These are phyloP conservation scores for Trematomus bernacchii DNA, from an alignment of 2,797 vertebrate species.

Conservation along the genomic window DNA sequence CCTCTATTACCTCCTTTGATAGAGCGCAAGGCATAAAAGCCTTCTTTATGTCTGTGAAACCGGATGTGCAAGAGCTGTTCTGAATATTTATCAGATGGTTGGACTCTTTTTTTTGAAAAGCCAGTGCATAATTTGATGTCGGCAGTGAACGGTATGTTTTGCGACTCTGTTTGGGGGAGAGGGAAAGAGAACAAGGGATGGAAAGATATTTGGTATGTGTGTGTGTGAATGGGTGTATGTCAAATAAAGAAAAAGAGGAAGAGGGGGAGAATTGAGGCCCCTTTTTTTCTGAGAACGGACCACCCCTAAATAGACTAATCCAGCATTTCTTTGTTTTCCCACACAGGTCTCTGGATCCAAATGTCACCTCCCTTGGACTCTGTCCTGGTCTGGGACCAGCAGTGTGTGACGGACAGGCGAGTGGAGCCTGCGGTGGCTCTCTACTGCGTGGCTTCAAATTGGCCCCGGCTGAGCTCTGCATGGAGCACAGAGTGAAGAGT, in stretches of 20 bases:
- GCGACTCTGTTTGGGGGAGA: slow-evolving; percentile 44
- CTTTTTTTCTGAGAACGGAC: slow-evolving; percentile 48
- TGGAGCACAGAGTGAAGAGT: slow-evolving; percentile 78
- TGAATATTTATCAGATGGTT: slow-evolving; percentile 84
- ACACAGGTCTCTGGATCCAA: slow-evolving; percentile 85
- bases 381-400: slow-evolving; percentile 80
- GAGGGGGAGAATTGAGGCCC: slow-evolving; percentile 23
- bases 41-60: slow-evolving; percentile 83
- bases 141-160: slow-evolving; percentile 56
- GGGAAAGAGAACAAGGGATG: slow-evolving; percentile 31
- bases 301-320: slow-evolving; percentile 74
- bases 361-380: slow-evolving; percentile 83
- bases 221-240: slow-evolving; percentile 49
- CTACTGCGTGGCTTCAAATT: slow-evolving; percentile 79
- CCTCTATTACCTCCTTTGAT: slow-evolving; percentile 76
- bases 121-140: slow-evolving; percentile 65
- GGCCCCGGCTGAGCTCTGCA: slow-evolving; percentile 75
- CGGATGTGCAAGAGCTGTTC: slow-evolving; percentile 82
- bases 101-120: slow-evolving; percentile 55
- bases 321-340: slow-evolving; percentile 75
- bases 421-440: slow-evolving; percentile 76
- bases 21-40: slow-evolving; percentile 78
- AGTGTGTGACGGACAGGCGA: slow-evolving; percentile 83
- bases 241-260: slow-evolving; percentile 47
- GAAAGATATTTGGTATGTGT: slow-evolving; percentile 33